Percentiles rank a stretch among this genome's conserved stretches.
Evolutionary conservation across 1,140 invertebrate species (phyloP).

Genomic region (Bactericera cockerelli): DNA sequence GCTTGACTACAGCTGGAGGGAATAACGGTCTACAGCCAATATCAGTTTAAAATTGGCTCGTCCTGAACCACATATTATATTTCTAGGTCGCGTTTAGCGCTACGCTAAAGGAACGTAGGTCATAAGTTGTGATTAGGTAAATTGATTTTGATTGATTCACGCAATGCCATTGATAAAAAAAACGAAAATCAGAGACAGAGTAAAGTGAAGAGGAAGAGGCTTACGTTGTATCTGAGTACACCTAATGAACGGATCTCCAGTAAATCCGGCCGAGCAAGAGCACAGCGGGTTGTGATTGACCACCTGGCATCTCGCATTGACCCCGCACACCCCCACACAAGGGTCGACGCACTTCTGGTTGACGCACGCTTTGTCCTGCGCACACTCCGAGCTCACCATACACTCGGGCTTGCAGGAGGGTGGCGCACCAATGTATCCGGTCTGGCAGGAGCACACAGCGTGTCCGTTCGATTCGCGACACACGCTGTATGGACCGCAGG

Average conservation of each 20-base stretch:
- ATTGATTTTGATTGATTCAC: no score
- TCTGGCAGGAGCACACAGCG: slow-evolving; percentile 34
- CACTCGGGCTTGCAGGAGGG: slow-evolving; percentile 32
- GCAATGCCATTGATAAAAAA: no score
- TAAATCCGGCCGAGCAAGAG: slow-evolving; percentile 28
- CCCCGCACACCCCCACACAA: slow-evolving; percentile 33
- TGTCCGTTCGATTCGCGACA: slow-evolving; percentile 31
- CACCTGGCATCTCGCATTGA: slow-evolving; percentile 30
- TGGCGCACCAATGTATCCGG: slow-evolving; percentile 31
- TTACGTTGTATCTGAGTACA: slow-evolving; percentile 31
- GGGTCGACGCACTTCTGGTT: slow-evolving; percentile 31
- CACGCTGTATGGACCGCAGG: slow-evolving; percentile 34
- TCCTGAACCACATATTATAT: no score
- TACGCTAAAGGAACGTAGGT: no score
- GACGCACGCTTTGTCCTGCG: slow-evolving; percentile 29
- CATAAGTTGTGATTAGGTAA: no score
- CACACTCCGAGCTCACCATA: slow-evolving; percentile 29
- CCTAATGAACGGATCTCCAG: slow-evolving; percentile 35
- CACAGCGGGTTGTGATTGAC: slow-evolving; percentile 32
- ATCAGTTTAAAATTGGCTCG: no score
- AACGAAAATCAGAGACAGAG: slow-evolving; percentile 10
- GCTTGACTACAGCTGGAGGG: no score
- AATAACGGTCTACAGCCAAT: no score
- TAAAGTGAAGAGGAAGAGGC: slow-evolving; percentile 13
- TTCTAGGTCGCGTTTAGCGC: no score